Percentiles rank a stretch among this genome's conserved stretches.
These are phyloP conservation scores for Borostomias antarcticus DNA, from an alignment of 2,797 vertebrate species.

Conservation along the genomic window DNA sequence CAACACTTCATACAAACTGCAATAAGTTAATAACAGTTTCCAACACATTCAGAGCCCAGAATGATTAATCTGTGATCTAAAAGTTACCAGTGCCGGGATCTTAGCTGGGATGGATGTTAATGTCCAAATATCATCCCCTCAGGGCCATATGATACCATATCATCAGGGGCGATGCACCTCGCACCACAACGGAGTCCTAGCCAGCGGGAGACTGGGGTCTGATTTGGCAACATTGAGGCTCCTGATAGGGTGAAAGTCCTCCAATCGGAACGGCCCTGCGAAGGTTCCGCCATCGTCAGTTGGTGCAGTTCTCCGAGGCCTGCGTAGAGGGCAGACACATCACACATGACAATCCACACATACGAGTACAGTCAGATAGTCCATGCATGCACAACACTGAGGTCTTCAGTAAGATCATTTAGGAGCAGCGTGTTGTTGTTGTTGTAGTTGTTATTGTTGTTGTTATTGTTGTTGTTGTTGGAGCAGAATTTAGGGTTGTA, in stretches of 20 bases:
- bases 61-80: too few species aligned
- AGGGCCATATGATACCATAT: too few species aligned
- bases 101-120: too few species aligned
- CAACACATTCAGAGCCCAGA: slow-evolving; percentile 7
- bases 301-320: slow-evolving; percentile 78
- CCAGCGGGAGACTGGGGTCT: too few species aligned
- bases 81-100: too few species aligned
- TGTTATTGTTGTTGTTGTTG: too few species aligned
- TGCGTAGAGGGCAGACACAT: slow-evolving; percentile 39
- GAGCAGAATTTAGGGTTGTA: too few species aligned
- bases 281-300: slow-evolving; percentile 58
- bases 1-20: neutral
- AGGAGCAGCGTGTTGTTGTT: too few species aligned
- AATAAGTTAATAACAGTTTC: slow-evolving; percentile 9
- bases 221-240: slow-evolving; percentile 1
- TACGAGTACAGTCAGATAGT: neutral
- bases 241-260: slow-evolving; percentile 24
- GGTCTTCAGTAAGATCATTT: neutral
- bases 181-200: too few species aligned
- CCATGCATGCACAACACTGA: neutral
- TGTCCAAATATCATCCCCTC: too few species aligned
- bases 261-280: slow-evolving; percentile 15
- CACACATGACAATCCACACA: neutral
- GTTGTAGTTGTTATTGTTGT: too few species aligned
- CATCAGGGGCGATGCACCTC: too few species aligned